phyloP scores from a whole-genome alignment of 2,797 vertebrate species.

The Muscicapa striata region DNA sequence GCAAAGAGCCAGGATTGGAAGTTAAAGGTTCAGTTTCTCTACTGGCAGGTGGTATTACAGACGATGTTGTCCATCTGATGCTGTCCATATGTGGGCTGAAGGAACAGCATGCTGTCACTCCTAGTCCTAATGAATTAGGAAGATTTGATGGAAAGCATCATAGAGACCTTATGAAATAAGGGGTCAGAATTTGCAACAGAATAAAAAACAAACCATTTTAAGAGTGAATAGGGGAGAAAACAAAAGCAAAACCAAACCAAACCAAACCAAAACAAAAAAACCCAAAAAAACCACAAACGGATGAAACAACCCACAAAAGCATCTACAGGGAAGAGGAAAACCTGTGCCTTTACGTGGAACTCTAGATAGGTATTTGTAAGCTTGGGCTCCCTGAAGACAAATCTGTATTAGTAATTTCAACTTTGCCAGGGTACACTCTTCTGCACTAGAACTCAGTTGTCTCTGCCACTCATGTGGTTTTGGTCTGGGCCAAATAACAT shows the following conservation, averaged over 20 bases:
- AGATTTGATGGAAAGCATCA: constrained; percentile 28
- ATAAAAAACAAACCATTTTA: not conserved
- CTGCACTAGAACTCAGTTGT: not conserved
- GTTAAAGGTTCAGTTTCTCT: constrained; percentile 42
- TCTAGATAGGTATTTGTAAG: not conserved
- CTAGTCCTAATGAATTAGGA: constrained; percentile 6
- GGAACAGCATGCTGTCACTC: constrained; percentile 27
- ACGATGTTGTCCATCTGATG: constrained; percentile 42
- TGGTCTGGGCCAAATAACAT: not conserved
- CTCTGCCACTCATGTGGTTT: not conserved
- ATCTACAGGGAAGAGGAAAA: not conserved
- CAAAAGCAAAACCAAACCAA: not conserved
- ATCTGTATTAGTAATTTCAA: not conserved
- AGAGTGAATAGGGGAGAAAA: not conserved
- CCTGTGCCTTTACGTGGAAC: not conserved
- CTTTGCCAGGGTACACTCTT: not conserved
- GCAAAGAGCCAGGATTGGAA: constrained; percentile 36
- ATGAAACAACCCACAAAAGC: not conserved
- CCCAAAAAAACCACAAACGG: not conserved
- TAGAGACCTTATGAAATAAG: not conserved
- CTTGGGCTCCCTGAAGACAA: not conserved
- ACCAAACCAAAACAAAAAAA: not conserved
- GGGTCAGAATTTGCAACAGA: not conserved
- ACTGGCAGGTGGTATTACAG: constrained; percentile 22
- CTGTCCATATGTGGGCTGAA: not conserved